Base-by-base conservation (phyloP, 1,140 invertebrate species). In the Lordiphosa collinella region DNA sequence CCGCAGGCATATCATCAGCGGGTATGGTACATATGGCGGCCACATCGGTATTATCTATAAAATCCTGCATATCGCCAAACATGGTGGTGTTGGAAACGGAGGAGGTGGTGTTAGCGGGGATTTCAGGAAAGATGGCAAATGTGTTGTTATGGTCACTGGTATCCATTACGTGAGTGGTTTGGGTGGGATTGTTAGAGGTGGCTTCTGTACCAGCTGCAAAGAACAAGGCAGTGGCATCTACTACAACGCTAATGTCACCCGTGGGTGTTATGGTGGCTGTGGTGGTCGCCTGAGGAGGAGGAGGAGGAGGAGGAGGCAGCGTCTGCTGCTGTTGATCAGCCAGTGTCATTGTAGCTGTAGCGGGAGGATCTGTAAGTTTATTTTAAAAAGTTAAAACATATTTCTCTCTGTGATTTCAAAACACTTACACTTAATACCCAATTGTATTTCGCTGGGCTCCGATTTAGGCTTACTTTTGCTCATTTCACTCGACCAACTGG, bases 31-130 rank as follows among this genome's bases (percentile, higher is more conserved):
- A 84, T 22, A 84, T 78, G 8, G 78, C 78, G 9, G 78, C 78
- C 29, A 84, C 78, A 51, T 84, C 78, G 10, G 78, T 73, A 41
- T 69, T 69, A 46, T 84, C 78, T 34, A 84, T 84, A 16, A 85
- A 84, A 1, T 84, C 78, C 51, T 84, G 78, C 78, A 84, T 84
- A 37, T 84, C 79, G 4, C 78, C 68, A 54, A 84, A 73, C 3
- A 76, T 84, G 0, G 65, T 51, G 2, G 46, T 54, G 25, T 53
- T 41, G 9, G 31, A 31, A n/a, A n/a, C n/a, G 2, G 63, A 56
- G 3, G 46, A 0, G 18, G 35, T 35, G 32, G 25, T 64, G 4
- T 53, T 51, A n/a, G 41, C 50, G 31, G 38, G 35, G 18, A 53
- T 69, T 49, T 72, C 53, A 2, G 71, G 67, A 35, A 82, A 80